phyloP scores from a whole-genome alignment of 1,140 invertebrate genomes.

The Sweltsa coloradensis region DNA sequence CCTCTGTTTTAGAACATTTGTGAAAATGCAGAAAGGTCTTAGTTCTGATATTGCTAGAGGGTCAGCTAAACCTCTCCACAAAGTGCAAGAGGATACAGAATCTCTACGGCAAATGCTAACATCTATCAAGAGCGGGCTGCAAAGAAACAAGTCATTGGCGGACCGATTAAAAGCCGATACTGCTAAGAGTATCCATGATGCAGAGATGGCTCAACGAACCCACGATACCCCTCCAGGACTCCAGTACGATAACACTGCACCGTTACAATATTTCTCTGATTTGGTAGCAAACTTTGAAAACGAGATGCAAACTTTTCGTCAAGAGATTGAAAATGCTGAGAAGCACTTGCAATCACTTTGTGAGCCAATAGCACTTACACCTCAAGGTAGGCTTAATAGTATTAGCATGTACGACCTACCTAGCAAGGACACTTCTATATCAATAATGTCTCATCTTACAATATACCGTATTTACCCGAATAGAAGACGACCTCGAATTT shows the following conservation, averaged over 20 bases:
- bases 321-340: conserved; percentile 61
- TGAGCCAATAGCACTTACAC: conserved; percentile 47
- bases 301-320: conserved; percentile 50
- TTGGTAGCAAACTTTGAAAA: conserved; percentile 59
- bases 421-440: too few relatives aligned
- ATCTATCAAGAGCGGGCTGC: conserved; percentile 37
- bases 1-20: conserved; percentile 68
- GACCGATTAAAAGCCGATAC: conserved; percentile 63
- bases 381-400: conserved; percentile 52
- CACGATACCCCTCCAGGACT: conserved; percentile 61
- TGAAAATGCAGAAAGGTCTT: conserved; percentile 69
- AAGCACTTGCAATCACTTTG: conserved; percentile 55
- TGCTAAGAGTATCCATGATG: conserved; percentile 54
- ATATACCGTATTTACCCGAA: too few relatives aligned
- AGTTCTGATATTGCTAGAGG: conserved; percentile 69
- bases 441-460: too few relatives aligned
- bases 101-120: conserved; percentile 51
- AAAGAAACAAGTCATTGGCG: conserved; percentile 46
- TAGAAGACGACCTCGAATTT: too few relatives aligned
- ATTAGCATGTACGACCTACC: too few relatives aligned
- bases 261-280: conserved; percentile 55
- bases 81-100: conserved; percentile 45
- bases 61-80: conserved; percentile 51
- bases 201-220: conserved; percentile 66
- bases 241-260: conserved; percentile 65